A percentile compares a stretch with the other conserved stretches of the same genome.
These are phyloP conservation scores for Crotophaga sulcirostris DNA, from an alignment of 2,113 vertebrate genomes.

Conservation along the genomic window DNA sequence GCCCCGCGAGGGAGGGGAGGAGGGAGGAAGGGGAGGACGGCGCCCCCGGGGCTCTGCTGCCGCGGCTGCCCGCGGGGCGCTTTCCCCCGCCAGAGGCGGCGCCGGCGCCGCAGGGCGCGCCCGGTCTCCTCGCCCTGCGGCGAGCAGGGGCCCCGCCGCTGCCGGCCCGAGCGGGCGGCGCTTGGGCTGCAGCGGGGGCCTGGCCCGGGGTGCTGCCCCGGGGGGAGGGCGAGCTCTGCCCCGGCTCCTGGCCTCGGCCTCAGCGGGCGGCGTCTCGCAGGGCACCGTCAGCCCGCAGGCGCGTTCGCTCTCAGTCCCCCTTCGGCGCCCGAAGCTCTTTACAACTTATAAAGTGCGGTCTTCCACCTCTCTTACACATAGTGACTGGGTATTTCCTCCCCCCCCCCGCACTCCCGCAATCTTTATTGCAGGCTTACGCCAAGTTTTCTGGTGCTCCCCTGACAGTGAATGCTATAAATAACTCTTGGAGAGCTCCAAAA, in stretches of 20 bases:
- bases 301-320: too few relatives aligned
- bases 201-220: too few relatives aligned
- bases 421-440: slow-evolving; percentile 86
- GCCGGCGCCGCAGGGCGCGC: background rate
- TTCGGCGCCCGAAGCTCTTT: background rate
- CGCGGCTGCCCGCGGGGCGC: too few relatives aligned
- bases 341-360: background rate
- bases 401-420: background rate
- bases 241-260: too few relatives aligned
- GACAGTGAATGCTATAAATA: slow-evolving; percentile 82
- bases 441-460: slow-evolving; percentile 91
- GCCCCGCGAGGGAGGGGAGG: background rate
- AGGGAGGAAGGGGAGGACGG: background rate
- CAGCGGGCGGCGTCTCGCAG: accelerated
- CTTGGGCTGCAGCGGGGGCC: too few relatives aligned
- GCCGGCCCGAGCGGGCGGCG: background rate
- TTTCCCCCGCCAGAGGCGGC: background rate
- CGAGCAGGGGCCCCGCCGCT: too few relatives aligned
- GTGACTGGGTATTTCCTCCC: background rate
- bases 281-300: too few relatives aligned
- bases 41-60: background rate
- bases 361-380: background rate
- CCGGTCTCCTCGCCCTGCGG: background rate
- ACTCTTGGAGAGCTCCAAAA: slow-evolving; percentile 88
- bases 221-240: too few relatives aligned